Base-by-base conservation (phyloP, 2,113 vertebrate genomes). In the Talpa occidentalis region DNA sequence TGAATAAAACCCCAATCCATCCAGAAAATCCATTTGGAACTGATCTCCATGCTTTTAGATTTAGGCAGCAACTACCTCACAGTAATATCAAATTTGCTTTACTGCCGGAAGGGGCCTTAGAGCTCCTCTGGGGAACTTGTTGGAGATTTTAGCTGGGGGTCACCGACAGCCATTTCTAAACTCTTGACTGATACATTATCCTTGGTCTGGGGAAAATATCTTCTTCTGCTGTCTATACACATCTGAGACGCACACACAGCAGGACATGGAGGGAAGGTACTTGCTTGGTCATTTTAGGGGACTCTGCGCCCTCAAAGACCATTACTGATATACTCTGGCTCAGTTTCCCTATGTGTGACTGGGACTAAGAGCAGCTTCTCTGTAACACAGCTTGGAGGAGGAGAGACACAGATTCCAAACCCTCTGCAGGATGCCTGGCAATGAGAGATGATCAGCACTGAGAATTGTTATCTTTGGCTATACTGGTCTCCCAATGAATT, bases 1-100 rank as follows among this genome's bases (percentile, higher is more conserved):
- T 67, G 97, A 98, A 95, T 97, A 90, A 97, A 97, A 93, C 21
- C 72, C 81, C 0, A 26, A 47, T 73, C 30, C 44, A 73, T 67
- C 87, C 42, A 52, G 89, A 92, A 96, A 95, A 40, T 74, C 88
- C 84, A 7, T 37, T 28, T 54, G 88, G 72, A 95, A 87, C 79
- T 52, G 56, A 94, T 54, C 66, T 54, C 44, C 49, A 15, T 47
- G 67, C 42, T 84, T 94, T 85, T 82, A 11, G 54, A 59, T 60
- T 56, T 64, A 42, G 88, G 40, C 30, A 26, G 77, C 24, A 3
- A 62, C 54, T 49, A 47, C 69, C 86, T 83, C 42, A 3, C 1
- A 69, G 88, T 56, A 10, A 49, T 16, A 70, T 73, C 81, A 28
- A 11, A 32, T 44, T 73, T 81, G 88, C 62, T 83, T 32, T 10